Evolutionary conservation across 23 tunicate genomes (phyloP).

Genomic region (Pegea sp.): DNA sequence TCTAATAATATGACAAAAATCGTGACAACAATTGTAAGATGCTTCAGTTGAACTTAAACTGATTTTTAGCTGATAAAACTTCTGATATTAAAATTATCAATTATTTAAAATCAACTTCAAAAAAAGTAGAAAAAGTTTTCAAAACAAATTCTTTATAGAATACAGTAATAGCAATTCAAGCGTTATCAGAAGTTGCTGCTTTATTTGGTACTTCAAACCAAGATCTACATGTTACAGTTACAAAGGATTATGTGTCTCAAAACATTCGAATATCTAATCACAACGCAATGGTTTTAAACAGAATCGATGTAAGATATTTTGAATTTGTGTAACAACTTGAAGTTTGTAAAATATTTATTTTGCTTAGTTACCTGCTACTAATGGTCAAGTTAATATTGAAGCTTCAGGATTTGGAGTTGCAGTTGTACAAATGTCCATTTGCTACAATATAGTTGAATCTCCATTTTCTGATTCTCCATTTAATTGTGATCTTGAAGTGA

Average conservation of each 20-base stretch:
- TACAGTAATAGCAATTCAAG: slow-evolving; percentile 86
- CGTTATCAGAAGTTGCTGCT: slow-evolving; percentile 37
- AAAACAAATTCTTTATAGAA: no score
- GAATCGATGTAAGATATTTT: slow-evolving; percentile 1
- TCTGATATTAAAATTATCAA: no score
- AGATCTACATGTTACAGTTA: slow-evolving; percentile 11
- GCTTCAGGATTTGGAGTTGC: slow-evolving; percentile 44
- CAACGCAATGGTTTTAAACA: background rate
- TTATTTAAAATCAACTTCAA: no score
- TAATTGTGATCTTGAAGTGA: slow-evolving; percentile 6
- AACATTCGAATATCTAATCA: background rate
- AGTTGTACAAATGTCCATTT: slow-evolving; percentile 38
- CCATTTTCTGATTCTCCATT: slow-evolving; percentile 32
- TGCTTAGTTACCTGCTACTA: slow-evolving; percentile 34
- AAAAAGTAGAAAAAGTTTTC: no score
- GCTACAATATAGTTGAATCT: slow-evolving; percentile 37
- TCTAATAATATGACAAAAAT: no score
- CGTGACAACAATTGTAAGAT: no score
- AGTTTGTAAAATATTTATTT: no score
- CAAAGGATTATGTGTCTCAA: background rate
- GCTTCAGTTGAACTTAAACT: no score
- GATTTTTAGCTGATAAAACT: no score
- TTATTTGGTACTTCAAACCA: slow-evolving; percentile 6
- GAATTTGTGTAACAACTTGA: background rate
- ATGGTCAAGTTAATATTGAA: slow-evolving; percentile 19